A percentile compares a stretch with the other conserved stretches of the same genome.
Evolutionary conservation across 2,113 vertebrate genomes (phyloP).

Genomic region (Mellivora capensis): DNA sequence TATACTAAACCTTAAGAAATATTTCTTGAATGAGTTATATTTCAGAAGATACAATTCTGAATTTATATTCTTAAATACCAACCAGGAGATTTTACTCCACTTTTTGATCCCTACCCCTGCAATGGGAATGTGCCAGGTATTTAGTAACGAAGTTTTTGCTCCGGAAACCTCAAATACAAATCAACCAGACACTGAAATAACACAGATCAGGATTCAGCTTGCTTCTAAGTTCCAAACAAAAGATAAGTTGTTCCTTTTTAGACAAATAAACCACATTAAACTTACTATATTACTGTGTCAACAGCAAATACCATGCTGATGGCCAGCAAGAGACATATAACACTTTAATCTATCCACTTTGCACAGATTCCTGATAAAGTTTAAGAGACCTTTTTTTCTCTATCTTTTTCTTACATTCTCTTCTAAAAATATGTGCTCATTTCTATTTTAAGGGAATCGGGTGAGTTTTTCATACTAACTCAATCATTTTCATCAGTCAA

Average conservation of each 20-base stretch:
- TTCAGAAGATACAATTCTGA: background rate
- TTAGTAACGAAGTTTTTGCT: conserved; percentile 43
- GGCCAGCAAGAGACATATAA: conserved; percentile 13
- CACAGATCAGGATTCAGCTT: conserved; percentile 27
- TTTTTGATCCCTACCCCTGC: background rate
- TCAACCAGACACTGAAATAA: conserved; percentile 40
- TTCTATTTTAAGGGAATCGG: background rate
- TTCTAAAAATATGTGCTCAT: background rate
- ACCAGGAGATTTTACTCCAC: background rate
- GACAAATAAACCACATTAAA: conserved; percentile 52
- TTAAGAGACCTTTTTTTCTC: background rate
- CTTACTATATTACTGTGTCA: conserved; percentile 31
- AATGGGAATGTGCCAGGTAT: background rate
- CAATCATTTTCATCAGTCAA: background rate
- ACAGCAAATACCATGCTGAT: conserved; percentile 38
- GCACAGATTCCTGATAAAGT: conserved; percentile 24
- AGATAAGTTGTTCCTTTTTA: conserved; percentile 58
- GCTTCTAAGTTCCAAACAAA: conserved; percentile 33
- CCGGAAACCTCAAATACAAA: conserved; percentile 53
- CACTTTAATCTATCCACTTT: conserved; percentile 40
- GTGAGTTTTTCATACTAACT: background rate
- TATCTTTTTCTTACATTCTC: background rate
- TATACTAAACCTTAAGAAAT: background rate
- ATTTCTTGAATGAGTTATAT: background rate
- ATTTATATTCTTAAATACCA: background rate